Evolutionary conservation across 1,140 invertebrate species (phyloP), one percentile per base, ranked within the genome.

Genomic region (Lordiphosa collinella): DNA sequence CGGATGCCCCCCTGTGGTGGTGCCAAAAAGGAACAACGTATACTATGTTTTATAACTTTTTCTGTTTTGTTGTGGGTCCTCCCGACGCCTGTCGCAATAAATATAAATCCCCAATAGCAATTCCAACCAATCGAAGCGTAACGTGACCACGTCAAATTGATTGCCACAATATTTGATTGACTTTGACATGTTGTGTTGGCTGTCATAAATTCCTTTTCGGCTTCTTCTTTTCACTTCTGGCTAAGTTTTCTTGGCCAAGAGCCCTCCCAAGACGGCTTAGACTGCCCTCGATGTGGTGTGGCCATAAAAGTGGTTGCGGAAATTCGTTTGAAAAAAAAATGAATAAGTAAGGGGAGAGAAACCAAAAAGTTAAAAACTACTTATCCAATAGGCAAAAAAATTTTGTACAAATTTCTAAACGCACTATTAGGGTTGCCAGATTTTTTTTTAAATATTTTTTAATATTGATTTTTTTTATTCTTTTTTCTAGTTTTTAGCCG

Each of bases 101-200:
- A 86, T 86, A 86, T 86, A 86, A 82, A 86, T 82, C 51, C 63
- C 44, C 35, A 25, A 25, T 25, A 25, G 22, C 22, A 25, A 25
- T 25, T 25, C 22, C 22, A 70, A 53, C 40, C 61, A 58, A 65
- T 61, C 52, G 57, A 43, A 70, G 53, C 78, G 72, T 73, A 78
- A 59, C 82, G 72, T 63, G 40, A 69, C 61, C 71, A 76, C 84
- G 72, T 69, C 82, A 69, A 86, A 86, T 82, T 86, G 82, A 86
- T 86, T 86, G 82, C 76, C 68, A 78, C 76, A 86, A 86, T 65
- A 76, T 86, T 87, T 87, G 84, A 87, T 87, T 87, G 78, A 86
- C 84, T 87, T 87, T 87, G 84, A 86, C 84, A 84, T 86, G 84
- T 25, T 25, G 22, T 25, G 22, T 75, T 87, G 76, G 40, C 73